phyloP scores from a whole-genome alignment of 1,140 invertebrate species.

The Drosophila kanapiae region DNA sequence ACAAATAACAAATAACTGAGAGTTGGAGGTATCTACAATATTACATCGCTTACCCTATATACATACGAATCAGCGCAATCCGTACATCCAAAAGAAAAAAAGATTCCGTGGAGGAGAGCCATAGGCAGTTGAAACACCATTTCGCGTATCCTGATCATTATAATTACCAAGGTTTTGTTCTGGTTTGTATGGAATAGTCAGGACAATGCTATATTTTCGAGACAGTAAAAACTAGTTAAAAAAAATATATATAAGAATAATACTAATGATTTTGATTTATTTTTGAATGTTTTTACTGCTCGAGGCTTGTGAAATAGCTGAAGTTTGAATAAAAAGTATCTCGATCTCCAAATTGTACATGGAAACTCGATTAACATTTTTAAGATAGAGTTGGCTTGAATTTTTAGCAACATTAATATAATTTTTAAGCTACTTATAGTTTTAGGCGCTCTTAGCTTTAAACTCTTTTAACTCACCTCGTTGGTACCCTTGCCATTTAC shows the following conservation, averaged over 20 bases:
- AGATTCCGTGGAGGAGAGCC: conserved; percentile 1
- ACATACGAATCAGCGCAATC: not conserved
- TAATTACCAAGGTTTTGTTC: not conserved
- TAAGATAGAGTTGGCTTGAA: too few species aligned
- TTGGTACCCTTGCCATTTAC: not conserved
- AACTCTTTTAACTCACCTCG: conserved; percentile 7
- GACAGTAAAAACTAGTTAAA: not conserved
- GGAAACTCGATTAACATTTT: too few species aligned
- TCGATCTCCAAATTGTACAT: too few species aligned
- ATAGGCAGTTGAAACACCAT: not conserved
- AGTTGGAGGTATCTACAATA: not conserved
- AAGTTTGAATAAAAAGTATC: too few species aligned
- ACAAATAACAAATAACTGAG: not conserved
- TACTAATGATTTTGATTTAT: not conserved
- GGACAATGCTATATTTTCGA: too few species aligned
- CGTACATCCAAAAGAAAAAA: conserved; percentile 3
- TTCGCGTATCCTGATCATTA: not conserved
- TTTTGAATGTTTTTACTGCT: not conserved
- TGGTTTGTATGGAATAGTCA: not conserved
- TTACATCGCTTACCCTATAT: not conserved
- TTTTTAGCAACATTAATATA: too few species aligned
- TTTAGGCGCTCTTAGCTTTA: not conserved
- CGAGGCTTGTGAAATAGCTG: not conserved
- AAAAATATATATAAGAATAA: not conserved
- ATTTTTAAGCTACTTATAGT: not conserved